Base-by-base conservation (phyloP, 2,113 vertebrate species). In the Hippocampus mohnikei region DNA sequence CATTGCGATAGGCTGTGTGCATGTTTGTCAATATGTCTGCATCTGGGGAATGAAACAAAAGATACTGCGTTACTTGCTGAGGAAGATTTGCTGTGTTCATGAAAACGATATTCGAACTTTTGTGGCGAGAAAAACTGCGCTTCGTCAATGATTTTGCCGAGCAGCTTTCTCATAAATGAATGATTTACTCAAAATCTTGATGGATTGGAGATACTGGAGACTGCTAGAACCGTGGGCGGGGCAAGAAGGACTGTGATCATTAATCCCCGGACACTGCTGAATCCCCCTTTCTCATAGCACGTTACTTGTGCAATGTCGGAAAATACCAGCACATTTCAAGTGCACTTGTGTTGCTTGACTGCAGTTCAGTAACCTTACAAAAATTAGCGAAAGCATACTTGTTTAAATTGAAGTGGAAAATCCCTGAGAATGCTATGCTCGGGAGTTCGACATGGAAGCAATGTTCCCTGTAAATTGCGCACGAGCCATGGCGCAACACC, bases 1-100 rank as follows among this genome's bases (percentile, higher is more conserved):
- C 67, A 56, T 71, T 73, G 74, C 78, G 77, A 66, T 72, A 65
- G 63, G 63, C 42, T 13, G 3, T 67, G 27, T 70, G 72, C 56
- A 62, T 48, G 67, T 69, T 73, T 80, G 77, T 76, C 77, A 48
- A 69, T 72, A 66, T 69, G 79, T 84, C 70, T 75, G 44, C 52
- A 77, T 41, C 64, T 27, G 55, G 53, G 33, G 58, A 41, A 23
- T 40, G 58, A 41, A 68, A 12, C 18, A 65, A 29, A 71, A 65
- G 58, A 82, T 66, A 72, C 69, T 18, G 64, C 72, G 3, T 3
- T 33, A 61, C 68, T 77, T 79, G 67, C 58, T 42, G 37, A 29
- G 13, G 13, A 40, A 78, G 27, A 27, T 65, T 65, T 65, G 41
- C 61, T 50, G 53, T 55, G 68, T 59, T 46, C 44, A 55, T 59